Evolutionary conservation across 1,140 invertebrate genomes (phyloP), one percentile per base, ranked within the genome.

Genomic region (Tetragnatha versicolor): DNA sequence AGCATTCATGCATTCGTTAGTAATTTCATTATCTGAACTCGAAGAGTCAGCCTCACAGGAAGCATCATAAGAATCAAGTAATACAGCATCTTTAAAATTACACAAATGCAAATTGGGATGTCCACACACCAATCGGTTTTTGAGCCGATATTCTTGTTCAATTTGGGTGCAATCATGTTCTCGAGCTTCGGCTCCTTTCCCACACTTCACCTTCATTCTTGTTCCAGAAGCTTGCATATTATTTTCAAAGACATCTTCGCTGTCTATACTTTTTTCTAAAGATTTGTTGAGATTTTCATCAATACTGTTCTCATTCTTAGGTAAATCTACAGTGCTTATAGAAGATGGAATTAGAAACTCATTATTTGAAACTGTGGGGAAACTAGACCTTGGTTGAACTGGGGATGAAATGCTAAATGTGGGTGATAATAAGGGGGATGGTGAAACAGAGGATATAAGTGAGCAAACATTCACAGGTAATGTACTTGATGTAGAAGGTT

Each of bases 1-100:
- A 27, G 92, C 91, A 29, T 89, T 88, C 83, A 93, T 91, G 20
- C 25, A 37, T 65, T 80, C 61, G 70, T 53, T 80, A 7, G 70
- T 37, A 12, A 60, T 39, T 20, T 72, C 69, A 55, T 77, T 72
- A 63, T 81, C 79, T 6, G 79, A 81, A 33, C 79, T 81, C 0
- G 79, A 75, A 45, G 79, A 77, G 55, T 81, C 79, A 35, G 73
- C 72, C 58, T 81, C 79, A 53, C 73, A 81, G n/a, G 79, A 81
- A 20, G 79, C 79, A 77, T 77, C 79, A 37, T 66, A 81, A 0
- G 79, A 81, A 47, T 81, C 79, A 7, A 80, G 39, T 2, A 75
- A 27, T 27, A 69, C 35, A 7, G 49, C 49, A 60, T 66, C 79
- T 27, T 65, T 66, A 22, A 47, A 75, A 39, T 35, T 61, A 47